Evolutionary conservation across 1,140 invertebrate species (phyloP), one percentile per base, ranked within the genome.

Genomic region (Anadara kagoshimensis): DNA sequence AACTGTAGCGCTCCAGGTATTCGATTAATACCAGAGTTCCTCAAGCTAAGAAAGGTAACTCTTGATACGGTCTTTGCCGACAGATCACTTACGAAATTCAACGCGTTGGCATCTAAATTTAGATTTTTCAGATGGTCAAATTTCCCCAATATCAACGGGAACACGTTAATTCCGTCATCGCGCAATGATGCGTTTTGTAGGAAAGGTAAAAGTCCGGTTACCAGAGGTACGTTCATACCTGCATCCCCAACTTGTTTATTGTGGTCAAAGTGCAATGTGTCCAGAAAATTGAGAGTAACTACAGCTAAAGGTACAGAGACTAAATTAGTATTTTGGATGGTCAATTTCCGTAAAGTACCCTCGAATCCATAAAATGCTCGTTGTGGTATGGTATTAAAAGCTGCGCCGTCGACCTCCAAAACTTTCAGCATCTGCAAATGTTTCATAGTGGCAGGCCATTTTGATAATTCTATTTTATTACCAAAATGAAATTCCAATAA

Each of bases 11-110:
- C 73, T 3, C 61, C 67, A 7, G 73, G 73, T 26, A 75, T 62
- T 18, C 73, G 53, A 4, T 67, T 66, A 41, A 75, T 75, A 8
- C 47, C 68, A 5, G 73, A 65, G 47, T 75, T 70, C 22, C 56
- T 43, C 18, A 75, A 51, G 49, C 73, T 75, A 8, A 75, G 41
- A 43, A 53, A 49, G 12, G 68, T 47, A 41, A 75, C 61, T 36
- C 53, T 62, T 26, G 26, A 54, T 0, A 75, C 68, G 20, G 73
- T 20, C 0, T 54, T 54, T 7, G 73, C 73, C 0, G 73, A 68
- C 41, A 66, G 29, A 41, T 75, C 73, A 41, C 73, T 75, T 5
- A 75, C 73, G 22, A 75, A 75, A 51, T 75, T 69, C 5, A 75
- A 43, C 5, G 43, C 29, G 36, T 75, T 69, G 22, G 58, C 16